Evolutionary conservation across 2,888 invertebrate genomes (phyloP).

Genomic region (Fragum whitleyi): DNA sequence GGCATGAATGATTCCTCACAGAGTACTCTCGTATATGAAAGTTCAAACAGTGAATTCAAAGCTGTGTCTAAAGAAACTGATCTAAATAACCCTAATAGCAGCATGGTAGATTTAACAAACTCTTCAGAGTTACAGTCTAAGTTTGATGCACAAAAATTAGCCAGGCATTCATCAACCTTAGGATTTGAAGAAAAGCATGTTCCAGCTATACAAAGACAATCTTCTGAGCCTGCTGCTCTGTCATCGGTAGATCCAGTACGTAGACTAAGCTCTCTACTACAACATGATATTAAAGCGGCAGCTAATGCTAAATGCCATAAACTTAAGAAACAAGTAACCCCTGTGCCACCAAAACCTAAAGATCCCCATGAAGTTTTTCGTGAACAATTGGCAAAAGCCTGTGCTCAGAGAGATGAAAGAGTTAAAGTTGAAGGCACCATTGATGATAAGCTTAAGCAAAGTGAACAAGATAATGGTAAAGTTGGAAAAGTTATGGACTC

Average conservation of each 20-base stretch:
- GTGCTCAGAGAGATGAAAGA: conserved; percentile 67
- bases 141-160: conserved; percentile 44
- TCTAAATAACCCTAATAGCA: conserved; percentile 14
- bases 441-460: conserved; percentile 63
- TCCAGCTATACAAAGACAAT: conserved; percentile 42
- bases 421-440: conserved; percentile 65
- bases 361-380: conserved; percentile 74
- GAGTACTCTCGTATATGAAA: not conserved
- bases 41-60: conserved; percentile 22
- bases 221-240: conserved; percentile 44
- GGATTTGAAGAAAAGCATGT: conserved; percentile 38
- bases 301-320: conserved; percentile 72
- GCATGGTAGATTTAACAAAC: conserved; percentile 34
- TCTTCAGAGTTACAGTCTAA: conserved; percentile 28
- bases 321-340: conserved; percentile 70
- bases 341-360: conserved; percentile 72
- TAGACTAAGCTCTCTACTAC: conserved; percentile 73
- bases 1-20: not conserved
- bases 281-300: conserved; percentile 76
- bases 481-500: conserved; percentile 21
- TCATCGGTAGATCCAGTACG: conserved; percentile 57
- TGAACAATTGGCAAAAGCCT: conserved; percentile 73
- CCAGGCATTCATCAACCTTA: conserved; percentile 60
- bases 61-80: conserved; percentile 29
- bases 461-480: conserved; percentile 10